These are phyloP conservation scores for Amphipoea oculea DNA, from an alignment of 2,888 invertebrate genomes.

Conservation along the genomic window DNA sequence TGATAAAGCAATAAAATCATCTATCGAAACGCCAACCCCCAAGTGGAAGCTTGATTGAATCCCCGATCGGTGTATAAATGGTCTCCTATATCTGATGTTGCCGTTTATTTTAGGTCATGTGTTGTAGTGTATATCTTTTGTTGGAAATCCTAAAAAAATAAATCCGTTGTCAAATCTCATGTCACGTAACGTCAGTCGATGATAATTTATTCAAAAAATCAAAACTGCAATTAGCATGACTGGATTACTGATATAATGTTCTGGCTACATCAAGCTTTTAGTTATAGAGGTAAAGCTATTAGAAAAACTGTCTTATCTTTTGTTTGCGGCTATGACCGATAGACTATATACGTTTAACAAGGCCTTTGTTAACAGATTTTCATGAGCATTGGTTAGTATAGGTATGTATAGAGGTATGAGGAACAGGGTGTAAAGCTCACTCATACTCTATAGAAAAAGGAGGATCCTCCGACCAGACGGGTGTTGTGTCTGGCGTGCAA, in stretches of 20 bases:
- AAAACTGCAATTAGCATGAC: neutral
- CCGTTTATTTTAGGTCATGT: neutral
- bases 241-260: neutral
- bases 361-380: neutral
- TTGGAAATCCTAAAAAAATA: neutral
- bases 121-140: neutral
- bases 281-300: neutral
- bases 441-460: too few relatives aligned
- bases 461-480: too few relatives aligned
- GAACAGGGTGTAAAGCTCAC: too few relatives aligned
- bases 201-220: neutral
- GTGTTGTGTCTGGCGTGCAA: too few relatives aligned
- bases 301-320: neutral
- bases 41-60: neutral
- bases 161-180: neutral
- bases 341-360: neutral
- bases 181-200: neutral
- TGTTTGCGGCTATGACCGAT: neutral
- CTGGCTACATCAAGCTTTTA: neutral
- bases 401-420: neutral
- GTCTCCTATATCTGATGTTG: neutral
- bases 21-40: neutral
- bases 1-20: conserved; percentile 1
- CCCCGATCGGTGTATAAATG: neutral
- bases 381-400: neutral